phyloP scores from a whole-genome alignment of 2,113 vertebrate genomes.

The Crotalus helleri region DNA sequence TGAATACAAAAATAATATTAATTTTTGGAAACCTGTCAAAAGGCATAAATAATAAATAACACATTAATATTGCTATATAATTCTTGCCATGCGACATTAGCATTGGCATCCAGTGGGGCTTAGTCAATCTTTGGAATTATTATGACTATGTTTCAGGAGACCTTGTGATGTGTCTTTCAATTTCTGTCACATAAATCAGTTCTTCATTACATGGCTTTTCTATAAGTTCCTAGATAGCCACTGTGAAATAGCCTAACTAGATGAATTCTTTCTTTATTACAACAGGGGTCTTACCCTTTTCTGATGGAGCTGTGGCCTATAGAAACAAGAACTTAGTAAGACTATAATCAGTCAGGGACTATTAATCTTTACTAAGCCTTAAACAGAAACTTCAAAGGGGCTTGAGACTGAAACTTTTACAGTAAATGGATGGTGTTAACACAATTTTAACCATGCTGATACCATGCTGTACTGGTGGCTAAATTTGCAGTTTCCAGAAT shows the following conservation, averaged over 20 bases:
- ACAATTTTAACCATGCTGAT: not conserved
- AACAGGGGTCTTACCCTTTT: not conserved
- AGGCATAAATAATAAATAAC: not conserved
- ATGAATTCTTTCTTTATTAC: not conserved
- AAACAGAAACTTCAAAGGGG: not conserved
- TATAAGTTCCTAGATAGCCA: not conserved
- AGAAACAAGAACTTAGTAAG: not conserved
- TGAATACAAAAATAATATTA: not conserved
- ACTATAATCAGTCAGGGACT: not conserved
- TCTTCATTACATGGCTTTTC: not conserved
- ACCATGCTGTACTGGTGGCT: not conserved
- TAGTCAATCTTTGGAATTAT: not conserved
- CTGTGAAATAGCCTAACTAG: not conserved
- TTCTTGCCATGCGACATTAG: not conserved
- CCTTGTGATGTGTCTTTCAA: not conserved
- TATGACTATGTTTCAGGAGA: not conserved
- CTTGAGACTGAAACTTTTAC: not conserved
- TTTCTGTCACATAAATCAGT: not conserved
- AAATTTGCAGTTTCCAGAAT: not conserved
- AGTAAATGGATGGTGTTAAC: not conserved
- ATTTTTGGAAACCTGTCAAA: not conserved
- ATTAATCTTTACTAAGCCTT: not conserved
- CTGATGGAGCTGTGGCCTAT: not conserved
- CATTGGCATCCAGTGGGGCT: not conserved
- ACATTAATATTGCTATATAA: not conserved